Base-by-base conservation (phyloP, 2,797 vertebrate species). In the Tarsius wallacei region DNA sequence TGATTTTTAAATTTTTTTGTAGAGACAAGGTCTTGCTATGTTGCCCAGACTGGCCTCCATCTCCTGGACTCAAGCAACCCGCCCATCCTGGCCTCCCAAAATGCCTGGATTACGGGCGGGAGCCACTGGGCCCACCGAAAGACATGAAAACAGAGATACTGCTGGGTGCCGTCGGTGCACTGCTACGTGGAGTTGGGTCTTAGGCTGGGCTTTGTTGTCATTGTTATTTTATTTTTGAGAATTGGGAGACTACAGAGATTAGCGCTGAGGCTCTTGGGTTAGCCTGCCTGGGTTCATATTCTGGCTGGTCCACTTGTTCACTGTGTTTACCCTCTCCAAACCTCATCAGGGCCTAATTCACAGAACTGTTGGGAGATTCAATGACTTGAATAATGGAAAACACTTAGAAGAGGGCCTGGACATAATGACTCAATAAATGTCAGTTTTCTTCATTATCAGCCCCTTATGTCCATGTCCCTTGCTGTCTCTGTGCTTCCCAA, bases 141-240 rank as follows among this genome's bases (percentile, higher is more conserved):
- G 63, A 64, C 64, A 2, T 24, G 55, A n/a, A 49, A 81, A 90
- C 24, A 47, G 33, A 89, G 66, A 51, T 10, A 33, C 36, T 16
- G 53, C 3, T 0, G 0, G 51, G 28, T 55, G 47, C 42, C 31
- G 53, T 53, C 7, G 3, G 9, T 1, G 4, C 24, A 5, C 36
- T 5, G 21, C 28, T 5, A n/a, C 6, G 49, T 7, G 13, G 13
- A 42, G 17, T 4, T 13, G n/a, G 42, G 49, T 51, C 74, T 59
- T 31, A 15, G 8, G 24, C n/a, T 49, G 63, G 36, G 63, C 42
- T 84, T 42, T 24, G 36, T 10, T 76, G 47, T 15, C 68, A 42
- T 13, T 87, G 4, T 22, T 42, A 68, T 51, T 85, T 78, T 78
- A 24, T 24, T 17, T 77, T 61, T 24, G 42, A 66, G 80, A 92